Evolutionary conservation across 1,140 invertebrate genomes (phyloP), one percentile per base, ranked within the genome.

Genomic region (Leucophenga varia): DNA sequence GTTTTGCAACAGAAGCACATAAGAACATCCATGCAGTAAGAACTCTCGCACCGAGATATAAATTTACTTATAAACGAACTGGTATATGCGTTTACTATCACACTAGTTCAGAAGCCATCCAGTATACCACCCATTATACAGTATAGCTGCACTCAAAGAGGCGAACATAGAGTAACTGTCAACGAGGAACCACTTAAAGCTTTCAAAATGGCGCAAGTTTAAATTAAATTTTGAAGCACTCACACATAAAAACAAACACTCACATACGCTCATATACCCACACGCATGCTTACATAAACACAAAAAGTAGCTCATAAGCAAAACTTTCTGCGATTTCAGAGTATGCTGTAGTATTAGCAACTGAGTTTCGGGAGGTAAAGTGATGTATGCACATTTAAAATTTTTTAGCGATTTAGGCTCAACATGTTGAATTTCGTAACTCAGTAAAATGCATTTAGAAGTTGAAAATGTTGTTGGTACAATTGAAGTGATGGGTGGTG

Each of bases 171-270:
- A 64, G 55, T 57, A 68, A 68, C 64, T 68, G 64, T 69, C 60
- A 68, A 69, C 64, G 64, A 68, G 64, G 57, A 64, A 69, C 60
- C 64, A 69, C 64, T 68, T 68, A 68, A 68, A 68, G 64, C 64
- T 58, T 58, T 58, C 64, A 69, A 69, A 68, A 68, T 69, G 64
- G 64, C 55, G 61, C 65, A 68, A 68, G 64, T 68, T 68, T 68
- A 68, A 68, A 68, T 68, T 68, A 68, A 68, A 68, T 64, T 68
- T 68, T 67, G 59, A 65, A 65, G 64, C 60, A 54, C 30, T 56
- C 31, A 34, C 6, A 34, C 31, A 34, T n/a, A 34, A 6, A 6
- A n/a, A 34, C 31, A n/a, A 14, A 34, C 31, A 34, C 31, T 8
- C n/a, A 34, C 31, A n/a, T 14, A 10, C 22, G 10, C 22, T 6